A percentile compares a stretch with the other conserved stretches of the same genome.
Conservation (phyloP, 2,797 vertebrate genomes). For the Sparus aurata region DNA sequence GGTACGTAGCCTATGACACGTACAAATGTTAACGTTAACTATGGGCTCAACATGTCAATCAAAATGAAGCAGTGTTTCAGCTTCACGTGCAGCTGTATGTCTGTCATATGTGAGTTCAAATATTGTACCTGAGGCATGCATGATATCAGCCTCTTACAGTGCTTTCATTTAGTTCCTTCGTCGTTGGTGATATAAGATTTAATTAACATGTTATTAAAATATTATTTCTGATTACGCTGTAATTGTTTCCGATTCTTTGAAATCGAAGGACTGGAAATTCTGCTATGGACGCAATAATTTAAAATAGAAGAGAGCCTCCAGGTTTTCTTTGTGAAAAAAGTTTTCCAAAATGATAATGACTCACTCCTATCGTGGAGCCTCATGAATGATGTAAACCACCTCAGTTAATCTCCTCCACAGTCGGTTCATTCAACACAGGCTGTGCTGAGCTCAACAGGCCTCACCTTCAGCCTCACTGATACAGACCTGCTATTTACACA, state of each 20-base stretch:
- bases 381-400: slow-evolving; percentile 29
- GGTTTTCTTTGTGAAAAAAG: slow-evolving; percentile 17
- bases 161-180: background rate
- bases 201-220: too few species aligned
- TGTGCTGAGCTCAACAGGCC: slow-evolving; percentile 23
- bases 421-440: slow-evolving; percentile 25
- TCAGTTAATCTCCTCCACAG: slow-evolving; percentile 40
- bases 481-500: slow-evolving; percentile 30
- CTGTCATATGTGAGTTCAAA: background rate
- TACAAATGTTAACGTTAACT: too few species aligned
- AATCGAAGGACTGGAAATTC: slow-evolving; percentile 1
- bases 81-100: background rate
- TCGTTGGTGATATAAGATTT: background rate
- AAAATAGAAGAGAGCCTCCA: slow-evolving; percentile 7
- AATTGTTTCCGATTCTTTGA: slow-evolving; percentile 11
- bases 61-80: background rate
- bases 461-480: slow-evolving; percentile 25
- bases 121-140: background rate
- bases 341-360: background rate
- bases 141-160: background rate
- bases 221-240: background rate
- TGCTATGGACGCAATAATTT: slow-evolving; percentile 5
- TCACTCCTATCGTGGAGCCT: slow-evolving; percentile 8
- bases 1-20: too few species aligned
- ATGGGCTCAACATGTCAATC: background rate